These are phyloP conservation scores for Ditula angustiorana DNA, from an alignment of 2,888 invertebrate species.

Conservation along the genomic window DNA sequence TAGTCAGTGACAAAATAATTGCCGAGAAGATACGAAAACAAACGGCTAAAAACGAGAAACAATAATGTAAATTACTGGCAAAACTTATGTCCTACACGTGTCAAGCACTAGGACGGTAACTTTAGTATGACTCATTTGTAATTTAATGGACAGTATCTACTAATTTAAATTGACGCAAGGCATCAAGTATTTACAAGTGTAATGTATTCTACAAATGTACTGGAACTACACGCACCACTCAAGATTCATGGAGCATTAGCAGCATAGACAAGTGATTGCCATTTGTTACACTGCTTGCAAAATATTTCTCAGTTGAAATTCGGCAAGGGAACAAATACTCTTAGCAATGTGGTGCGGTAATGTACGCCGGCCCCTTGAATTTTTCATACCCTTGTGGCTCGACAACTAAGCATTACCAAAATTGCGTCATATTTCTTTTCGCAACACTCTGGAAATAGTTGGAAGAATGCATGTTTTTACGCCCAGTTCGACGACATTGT, in stretches of 20 bases:
- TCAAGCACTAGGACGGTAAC: too few relatives aligned
- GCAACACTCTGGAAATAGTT: constrained; percentile 77
- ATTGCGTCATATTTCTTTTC: constrained; percentile 85
- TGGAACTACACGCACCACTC: constrained; percentile 19
- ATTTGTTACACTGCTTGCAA: constrained; percentile 63
- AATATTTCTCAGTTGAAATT: constrained; percentile 71
- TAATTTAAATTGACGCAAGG: not conserved
- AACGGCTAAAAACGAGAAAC: too few relatives aligned
- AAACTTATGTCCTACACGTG: too few relatives aligned
- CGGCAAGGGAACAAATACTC: constrained; percentile 74
- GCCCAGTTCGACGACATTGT: constrained; percentile 52
- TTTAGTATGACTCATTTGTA: not conserved
- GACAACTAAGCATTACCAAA: constrained; percentile 84
- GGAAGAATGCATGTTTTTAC: constrained; percentile 68
- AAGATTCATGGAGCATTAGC: constrained; percentile 28
- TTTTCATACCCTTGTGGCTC: constrained; percentile 84
- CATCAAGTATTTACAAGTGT: constrained; percentile 2
- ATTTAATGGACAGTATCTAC: not conserved
- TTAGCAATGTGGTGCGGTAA: constrained; percentile 78
- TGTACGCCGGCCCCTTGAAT: constrained; percentile 82
- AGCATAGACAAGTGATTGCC: constrained; percentile 50
- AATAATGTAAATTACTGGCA: too few relatives aligned
- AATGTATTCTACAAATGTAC: not conserved
- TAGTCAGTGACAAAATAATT: too few relatives aligned
- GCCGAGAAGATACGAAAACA: too few relatives aligned